A percentile compares a stretch with the other conserved stretches of the same genome.
phyloP scores from a whole-genome alignment of 2,113 vertebrate genomes.

The Gymnarchus niloticus region DNA sequence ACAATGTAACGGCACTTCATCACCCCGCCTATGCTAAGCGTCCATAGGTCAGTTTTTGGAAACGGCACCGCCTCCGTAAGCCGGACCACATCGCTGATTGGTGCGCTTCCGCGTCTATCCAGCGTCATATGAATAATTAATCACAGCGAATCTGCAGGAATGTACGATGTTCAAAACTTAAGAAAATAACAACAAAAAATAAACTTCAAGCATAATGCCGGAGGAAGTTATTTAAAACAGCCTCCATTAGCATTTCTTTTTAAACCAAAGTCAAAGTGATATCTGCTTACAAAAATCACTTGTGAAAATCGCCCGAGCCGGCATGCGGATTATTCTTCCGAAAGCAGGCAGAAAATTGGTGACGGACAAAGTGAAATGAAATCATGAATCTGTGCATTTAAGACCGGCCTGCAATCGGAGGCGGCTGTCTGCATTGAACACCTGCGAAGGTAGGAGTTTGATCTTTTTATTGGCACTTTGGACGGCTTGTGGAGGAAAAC shows the following conservation, averaged over 20 bases:
- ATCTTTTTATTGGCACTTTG: background rate
- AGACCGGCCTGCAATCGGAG: background rate
- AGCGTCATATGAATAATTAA: background rate
- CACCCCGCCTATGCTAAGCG: conserved; percentile 47
- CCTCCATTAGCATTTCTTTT: background rate
- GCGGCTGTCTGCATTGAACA: background rate
- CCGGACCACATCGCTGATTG: conserved; percentile 9
- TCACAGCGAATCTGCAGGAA: conserved; percentile 1
- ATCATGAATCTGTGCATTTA: background rate
- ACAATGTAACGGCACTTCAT: conserved; percentile 33
- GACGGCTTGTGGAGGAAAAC: background rate
- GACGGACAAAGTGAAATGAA: conserved; percentile 4
- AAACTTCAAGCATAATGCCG: background rate
- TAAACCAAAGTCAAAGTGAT: background rate
- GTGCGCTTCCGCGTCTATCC: conserved; percentile 12
- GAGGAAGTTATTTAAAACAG: background rate
- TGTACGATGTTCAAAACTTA: conserved; percentile 23
- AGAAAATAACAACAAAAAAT: background rate
- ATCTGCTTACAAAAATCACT: background rate
- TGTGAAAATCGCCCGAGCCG: background rate
- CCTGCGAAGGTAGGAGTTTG: conserved; percentile 20
- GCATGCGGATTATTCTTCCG: background rate
- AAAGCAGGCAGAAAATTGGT: background rate
- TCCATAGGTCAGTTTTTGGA: conserved; percentile 32
- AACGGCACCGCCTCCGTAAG: background rate